These are phyloP conservation scores for Aphis craccivora DNA, from an alignment of 1,140 invertebrate species.

Conservation along the genomic window DNA sequence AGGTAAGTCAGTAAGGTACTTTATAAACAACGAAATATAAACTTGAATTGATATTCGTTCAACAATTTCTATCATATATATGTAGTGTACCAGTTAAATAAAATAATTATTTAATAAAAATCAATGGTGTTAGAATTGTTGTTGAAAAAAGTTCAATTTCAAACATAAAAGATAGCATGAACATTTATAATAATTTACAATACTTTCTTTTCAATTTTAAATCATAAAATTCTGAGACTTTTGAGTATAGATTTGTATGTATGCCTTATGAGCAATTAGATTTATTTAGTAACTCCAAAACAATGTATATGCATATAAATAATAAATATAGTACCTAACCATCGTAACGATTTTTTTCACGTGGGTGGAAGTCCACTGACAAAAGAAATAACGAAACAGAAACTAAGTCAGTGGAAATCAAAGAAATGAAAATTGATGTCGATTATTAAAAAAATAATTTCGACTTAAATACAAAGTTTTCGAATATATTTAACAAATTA, in stretches of 20 bases:
- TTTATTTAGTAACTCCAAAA: too few relatives aligned
- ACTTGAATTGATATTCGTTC: too few relatives aligned
- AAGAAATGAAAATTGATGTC: neutral
- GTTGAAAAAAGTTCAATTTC: neutral
- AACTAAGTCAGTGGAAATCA: neutral
- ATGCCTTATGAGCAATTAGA: too few relatives aligned
- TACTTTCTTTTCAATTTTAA: neutral
- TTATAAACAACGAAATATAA: too few relatives aligned
- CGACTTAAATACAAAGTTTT: too few relatives aligned
- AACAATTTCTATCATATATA: too few relatives aligned
- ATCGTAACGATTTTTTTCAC: neutral
- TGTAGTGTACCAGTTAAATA: neutral
- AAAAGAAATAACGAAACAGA: neutral
- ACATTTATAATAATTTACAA: neutral
- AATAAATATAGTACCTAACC: neutral
- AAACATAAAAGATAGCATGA: neutral
- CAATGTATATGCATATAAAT: neutral
- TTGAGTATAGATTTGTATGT: neutral
- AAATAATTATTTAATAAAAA: neutral
- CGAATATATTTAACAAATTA: too few relatives aligned
- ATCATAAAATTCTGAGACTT: neutral
- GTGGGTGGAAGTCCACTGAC: too few relatives aligned
- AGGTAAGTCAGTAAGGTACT: neutral
- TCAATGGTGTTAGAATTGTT: neutral
- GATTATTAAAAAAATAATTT: neutral